Conservation (phyloP, 1,140 invertebrate species). For the Cryptotermes secundus region DNA sequence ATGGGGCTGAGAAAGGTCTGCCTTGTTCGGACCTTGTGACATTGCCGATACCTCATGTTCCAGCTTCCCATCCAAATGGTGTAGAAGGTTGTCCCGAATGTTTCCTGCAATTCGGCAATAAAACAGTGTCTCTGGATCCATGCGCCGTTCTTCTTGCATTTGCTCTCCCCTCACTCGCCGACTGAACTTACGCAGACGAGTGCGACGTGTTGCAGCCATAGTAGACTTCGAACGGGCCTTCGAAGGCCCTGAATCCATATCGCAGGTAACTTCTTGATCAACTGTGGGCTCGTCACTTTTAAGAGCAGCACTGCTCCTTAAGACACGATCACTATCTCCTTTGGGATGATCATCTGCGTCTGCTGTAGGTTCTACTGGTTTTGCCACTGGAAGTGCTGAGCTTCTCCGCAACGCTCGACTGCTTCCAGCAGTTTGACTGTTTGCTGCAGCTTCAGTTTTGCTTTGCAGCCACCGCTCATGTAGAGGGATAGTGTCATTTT, state of each 20-base stretch:
- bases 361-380: background rate
- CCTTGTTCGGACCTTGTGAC: background rate
- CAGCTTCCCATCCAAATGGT: conserved; percentile 60
- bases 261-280: background rate
- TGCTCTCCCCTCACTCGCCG: conserved; percentile 32
- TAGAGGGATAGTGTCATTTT: background rate
- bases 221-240: background rate
- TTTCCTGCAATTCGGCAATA: conserved; percentile 61
- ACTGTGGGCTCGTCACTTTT: background rate
- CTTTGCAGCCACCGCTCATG: background rate
- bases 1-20: no score
- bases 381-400: background rate
- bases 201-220: background rate
- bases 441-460: background rate
- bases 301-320: background rate
- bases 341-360: background rate
- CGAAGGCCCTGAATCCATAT: background rate
- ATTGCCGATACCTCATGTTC: background rate
- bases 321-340: background rate
- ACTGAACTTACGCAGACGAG: background rate
- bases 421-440: background rate
- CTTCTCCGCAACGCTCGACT: background rate
- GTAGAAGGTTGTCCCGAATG: conserved; percentile 62
- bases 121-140: conserved; percentile 53
- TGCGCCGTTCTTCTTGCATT: conserved; percentile 27